phyloP scores from a whole-genome alignment of 2,888 invertebrate species.

The Plemyria rubiginata region DNA sequence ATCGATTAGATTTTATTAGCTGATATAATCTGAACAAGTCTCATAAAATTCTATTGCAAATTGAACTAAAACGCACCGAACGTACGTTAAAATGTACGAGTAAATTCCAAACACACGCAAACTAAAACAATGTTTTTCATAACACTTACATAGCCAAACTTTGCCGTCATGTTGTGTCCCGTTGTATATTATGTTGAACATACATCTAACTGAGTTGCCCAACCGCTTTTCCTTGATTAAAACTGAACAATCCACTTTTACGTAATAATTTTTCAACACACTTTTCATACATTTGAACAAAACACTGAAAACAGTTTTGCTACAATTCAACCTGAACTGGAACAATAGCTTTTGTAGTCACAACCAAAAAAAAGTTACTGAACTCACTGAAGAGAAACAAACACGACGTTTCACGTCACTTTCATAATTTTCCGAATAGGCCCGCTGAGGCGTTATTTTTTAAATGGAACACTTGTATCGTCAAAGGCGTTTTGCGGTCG shows the following conservation, averaged over 20 bases:
- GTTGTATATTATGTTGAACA: conserved; percentile 84
- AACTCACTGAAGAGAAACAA: conserved; percentile 67
- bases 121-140: conserved; percentile 16
- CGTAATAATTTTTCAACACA: conserved; percentile 79
- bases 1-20: conserved; percentile 35
- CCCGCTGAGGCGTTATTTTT: conserved; percentile 57
- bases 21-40: conserved; percentile 30
- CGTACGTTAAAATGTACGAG: neutral
- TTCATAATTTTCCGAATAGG: conserved; percentile 77
- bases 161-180: conserved; percentile 86
- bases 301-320: conserved; percentile 75
- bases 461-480: conserved; percentile 68
- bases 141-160: conserved; percentile 84
- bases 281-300: conserved; percentile 72
- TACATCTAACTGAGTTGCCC: conserved; percentile 83
- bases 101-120: neutral
- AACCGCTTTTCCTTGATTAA: conserved; percentile 75
- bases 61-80: conserved; percentile 16
- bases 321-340: conserved; percentile 61
- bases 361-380: conserved; percentile 65
- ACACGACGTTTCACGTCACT: conserved; percentile 78
- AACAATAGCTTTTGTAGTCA: conserved; percentile 82
- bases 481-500: conserved; percentile 63
- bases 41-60: conserved; percentile 21
- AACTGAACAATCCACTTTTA: conserved; percentile 81